phyloP scores from a whole-genome alignment of 2,888 invertebrate species.

The Ecliptopera silaceata region DNA sequence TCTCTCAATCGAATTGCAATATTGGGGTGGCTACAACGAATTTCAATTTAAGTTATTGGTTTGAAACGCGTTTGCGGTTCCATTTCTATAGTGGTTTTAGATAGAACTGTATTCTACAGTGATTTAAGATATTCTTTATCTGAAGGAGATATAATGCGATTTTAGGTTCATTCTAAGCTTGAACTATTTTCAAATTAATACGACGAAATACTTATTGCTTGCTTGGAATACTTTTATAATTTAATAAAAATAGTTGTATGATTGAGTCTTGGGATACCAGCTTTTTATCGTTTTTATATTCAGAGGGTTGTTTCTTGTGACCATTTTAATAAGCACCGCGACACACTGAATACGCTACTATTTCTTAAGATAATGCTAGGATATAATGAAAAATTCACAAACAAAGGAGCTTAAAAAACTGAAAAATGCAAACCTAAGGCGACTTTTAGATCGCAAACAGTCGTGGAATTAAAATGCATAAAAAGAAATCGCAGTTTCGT shows the following conservation, averaged over 20 bases:
- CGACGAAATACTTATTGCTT: no score
- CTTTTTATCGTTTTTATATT: no score
- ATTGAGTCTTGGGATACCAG: no score
- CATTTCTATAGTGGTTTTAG: not conserved
- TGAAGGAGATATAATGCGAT: not conserved
- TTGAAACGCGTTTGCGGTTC: constrained; percentile 1
- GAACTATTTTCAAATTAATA: not conserved
- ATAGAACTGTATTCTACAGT: constrained; percentile 1
- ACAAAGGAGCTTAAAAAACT: constrained; percentile 20
- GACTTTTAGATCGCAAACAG: constrained; percentile 22
- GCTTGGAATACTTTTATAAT: no score
- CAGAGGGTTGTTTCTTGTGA: no score
- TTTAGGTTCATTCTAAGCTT: not conserved
- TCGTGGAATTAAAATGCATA: constrained; percentile 24
- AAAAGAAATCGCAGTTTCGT: constrained; percentile 11
- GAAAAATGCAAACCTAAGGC: constrained; percentile 20
- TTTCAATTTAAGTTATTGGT: constrained; percentile 20
- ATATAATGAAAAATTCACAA: constrained; percentile 18
- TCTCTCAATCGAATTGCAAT: constrained; percentile 21
- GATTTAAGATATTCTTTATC: not conserved
- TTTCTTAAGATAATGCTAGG: constrained; percentile 6
- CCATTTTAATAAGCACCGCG: no score
- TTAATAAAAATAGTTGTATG: no score
- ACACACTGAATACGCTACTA: no score
- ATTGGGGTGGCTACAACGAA: constrained; percentile 11